phyloP scores from a whole-genome alignment of 2,888 invertebrate species.

The Holacanthella duospinosa region DNA sequence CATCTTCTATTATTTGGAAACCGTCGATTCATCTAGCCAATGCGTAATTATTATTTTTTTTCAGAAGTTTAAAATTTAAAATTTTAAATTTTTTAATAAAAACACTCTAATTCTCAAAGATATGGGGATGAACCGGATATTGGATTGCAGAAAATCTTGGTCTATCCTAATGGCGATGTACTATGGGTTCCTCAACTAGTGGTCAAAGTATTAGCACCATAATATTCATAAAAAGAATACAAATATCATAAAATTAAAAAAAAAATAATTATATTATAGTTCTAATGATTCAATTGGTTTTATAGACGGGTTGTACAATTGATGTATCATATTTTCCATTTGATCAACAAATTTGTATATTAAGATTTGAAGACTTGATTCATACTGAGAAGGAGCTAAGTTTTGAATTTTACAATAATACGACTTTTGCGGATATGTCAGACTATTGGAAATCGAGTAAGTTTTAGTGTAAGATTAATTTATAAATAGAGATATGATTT shows the following conservation, averaged over 20 bases:
- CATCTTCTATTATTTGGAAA: neutral
- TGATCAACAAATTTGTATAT: neutral
- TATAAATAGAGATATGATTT: neutral
- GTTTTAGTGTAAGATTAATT: no score
- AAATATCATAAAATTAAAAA: neutral
- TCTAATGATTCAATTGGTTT: neutral
- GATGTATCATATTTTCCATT: conserved; percentile 2
- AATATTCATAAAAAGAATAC: neutral
- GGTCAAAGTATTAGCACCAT: neutral
- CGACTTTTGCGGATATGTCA: neutral
- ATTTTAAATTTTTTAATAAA: no score
- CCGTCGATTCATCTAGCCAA: neutral
- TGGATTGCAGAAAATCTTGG: neutral
- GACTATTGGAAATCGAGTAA: conserved; percentile 2
- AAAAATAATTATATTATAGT: no score
- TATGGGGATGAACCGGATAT: neutral
- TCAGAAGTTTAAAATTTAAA: no score
- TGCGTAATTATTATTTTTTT: no score
- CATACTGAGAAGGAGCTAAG: neutral
- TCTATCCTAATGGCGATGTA: neutral
- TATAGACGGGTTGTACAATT: neutral
- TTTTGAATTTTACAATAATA: neutral
- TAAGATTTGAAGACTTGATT: neutral
- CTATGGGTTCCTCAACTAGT: neutral
- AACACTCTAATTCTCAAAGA: no score